Conservation (phyloP, 2,888 invertebrate species). For the Aleiodes testaceus region DNA sequence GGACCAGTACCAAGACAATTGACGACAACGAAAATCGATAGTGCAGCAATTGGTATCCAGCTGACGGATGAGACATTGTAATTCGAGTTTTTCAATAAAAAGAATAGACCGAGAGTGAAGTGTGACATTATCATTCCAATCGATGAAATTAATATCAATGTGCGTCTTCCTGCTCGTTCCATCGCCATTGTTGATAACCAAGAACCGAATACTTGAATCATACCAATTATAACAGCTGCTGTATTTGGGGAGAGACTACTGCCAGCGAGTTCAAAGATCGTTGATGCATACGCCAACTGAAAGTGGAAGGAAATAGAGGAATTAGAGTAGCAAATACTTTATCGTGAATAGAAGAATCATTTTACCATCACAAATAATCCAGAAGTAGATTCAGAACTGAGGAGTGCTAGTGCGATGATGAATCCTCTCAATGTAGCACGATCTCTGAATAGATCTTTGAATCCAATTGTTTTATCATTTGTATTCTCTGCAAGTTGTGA, state of each 20-base stretch:
- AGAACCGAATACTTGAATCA: conserved; percentile 75
- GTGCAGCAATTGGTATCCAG: conserved; percentile 74
- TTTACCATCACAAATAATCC: conserved; percentile 73
- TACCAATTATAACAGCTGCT: conserved; percentile 78
- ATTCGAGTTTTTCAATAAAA: not conserved
- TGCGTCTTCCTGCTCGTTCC: conserved; percentile 78
- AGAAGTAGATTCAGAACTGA: conserved; percentile 72
- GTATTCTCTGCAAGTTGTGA: conserved; percentile 56
- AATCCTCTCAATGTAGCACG: conserved; percentile 68
- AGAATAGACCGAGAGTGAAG: conserved; percentile 62
- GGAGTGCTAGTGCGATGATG: conserved; percentile 67
- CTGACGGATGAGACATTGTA: conserved; percentile 66
- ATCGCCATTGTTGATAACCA: conserved; percentile 73
- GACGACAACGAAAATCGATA: conserved; percentile 75
- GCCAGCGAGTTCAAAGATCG: conserved; percentile 75
- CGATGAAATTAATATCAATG: conserved; percentile 73
- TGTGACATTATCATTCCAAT: conserved; percentile 67
- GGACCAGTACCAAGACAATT: conserved; percentile 76
- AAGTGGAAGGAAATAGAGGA: not conserved
- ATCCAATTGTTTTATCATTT: conserved; percentile 48
- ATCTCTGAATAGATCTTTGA: conserved; percentile 68
- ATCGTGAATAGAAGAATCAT: too few species aligned
- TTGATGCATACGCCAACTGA: conserved; percentile 74
- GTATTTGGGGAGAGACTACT: conserved; percentile 74
- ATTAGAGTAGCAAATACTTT: too few species aligned